Evolutionary conservation across 1,140 invertebrate genomes (phyloP).

Genomic region (Chironomus striatipennis): DNA sequence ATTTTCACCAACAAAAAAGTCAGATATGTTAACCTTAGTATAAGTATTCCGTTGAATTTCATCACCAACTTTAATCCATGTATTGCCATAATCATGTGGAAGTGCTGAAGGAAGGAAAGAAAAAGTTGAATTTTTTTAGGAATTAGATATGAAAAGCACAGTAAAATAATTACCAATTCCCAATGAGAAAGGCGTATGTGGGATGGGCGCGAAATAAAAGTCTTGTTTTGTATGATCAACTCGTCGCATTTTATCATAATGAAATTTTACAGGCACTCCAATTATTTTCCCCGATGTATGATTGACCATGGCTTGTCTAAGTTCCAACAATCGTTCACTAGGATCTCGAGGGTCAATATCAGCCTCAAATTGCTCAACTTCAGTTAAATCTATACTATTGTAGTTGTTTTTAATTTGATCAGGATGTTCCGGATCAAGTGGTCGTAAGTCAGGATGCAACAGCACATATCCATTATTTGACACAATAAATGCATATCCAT

Average conservation of each 20-base stretch:
- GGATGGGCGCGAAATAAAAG: constrained; percentile 74
- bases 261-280: constrained; percentile 62
- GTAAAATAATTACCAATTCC: constrained; percentile 40
- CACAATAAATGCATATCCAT: constrained; percentile 91
- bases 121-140: not conserved
- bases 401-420: constrained; percentile 81
- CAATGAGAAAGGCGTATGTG: constrained; percentile 77
- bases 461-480: constrained; percentile 94
- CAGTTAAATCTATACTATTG: constrained; percentile 91
- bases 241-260: constrained; percentile 73
- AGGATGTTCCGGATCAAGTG: constrained; percentile 56
- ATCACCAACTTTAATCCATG: constrained; percentile 62
- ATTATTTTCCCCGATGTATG: constrained; percentile 55
- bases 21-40: constrained; percentile 55
- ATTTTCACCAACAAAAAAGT: constrained; percentile 57
- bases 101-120: constrained; percentile 50
- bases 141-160: not conserved
- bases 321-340: constrained; percentile 43
- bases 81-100: constrained; percentile 67
- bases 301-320: constrained; percentile 66
- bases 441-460: constrained; percentile 66
- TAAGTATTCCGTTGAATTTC: constrained; percentile 57
- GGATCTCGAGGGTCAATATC: constrained; percentile 44
- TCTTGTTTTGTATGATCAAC: constrained; percentile 69
- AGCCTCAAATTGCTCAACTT: constrained; percentile 81